phyloP scores from a whole-genome alignment of 2,113 vertebrate genomes.

The Hassar affinis region DNA sequence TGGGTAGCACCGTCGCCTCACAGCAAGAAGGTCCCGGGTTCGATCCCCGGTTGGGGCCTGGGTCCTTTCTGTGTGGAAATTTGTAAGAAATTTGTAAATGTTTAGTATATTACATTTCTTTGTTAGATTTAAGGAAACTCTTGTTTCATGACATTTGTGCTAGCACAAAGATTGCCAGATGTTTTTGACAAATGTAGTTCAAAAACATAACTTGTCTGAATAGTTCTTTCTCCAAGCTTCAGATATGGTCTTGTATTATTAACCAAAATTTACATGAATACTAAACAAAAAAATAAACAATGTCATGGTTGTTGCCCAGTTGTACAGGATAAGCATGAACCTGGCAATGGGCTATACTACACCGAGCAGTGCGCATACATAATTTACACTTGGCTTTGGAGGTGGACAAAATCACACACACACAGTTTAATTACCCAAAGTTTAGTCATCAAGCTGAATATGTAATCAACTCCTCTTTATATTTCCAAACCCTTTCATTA shows the following conservation, averaged over 20 bases:
- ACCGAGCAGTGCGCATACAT: not conserved
- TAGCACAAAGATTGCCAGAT: not conserved
- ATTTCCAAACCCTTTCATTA: constrained; percentile 8
- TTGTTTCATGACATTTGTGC: not conserved
- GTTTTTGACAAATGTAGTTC: not conserved
- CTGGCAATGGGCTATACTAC: not conserved
- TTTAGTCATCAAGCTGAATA: constrained; percentile 11
- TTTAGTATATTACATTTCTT: not conserved
- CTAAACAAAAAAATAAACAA: too few relatives aligned
- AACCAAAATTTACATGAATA: not conserved
- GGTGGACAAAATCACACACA: constrained; percentile 18
- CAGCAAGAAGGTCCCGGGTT: too few relatives aligned
- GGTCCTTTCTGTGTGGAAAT: too few relatives aligned
- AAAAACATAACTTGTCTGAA: not conserved
- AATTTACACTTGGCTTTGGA: not conserved
- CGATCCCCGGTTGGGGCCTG: too few relatives aligned
- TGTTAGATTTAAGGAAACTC: not conserved
- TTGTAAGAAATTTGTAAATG: not conserved
- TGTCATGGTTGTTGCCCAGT: not conserved
- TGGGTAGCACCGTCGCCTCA: too few relatives aligned
- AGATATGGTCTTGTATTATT: not conserved
- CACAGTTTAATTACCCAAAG: not conserved
- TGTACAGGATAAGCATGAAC: not conserved
- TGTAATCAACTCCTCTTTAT: constrained; percentile 8
- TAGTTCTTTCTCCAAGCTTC: not conserved